Base-by-base conservation (phyloP, 2,113 vertebrate species). In the Neolamprologus brichardi region DNA sequence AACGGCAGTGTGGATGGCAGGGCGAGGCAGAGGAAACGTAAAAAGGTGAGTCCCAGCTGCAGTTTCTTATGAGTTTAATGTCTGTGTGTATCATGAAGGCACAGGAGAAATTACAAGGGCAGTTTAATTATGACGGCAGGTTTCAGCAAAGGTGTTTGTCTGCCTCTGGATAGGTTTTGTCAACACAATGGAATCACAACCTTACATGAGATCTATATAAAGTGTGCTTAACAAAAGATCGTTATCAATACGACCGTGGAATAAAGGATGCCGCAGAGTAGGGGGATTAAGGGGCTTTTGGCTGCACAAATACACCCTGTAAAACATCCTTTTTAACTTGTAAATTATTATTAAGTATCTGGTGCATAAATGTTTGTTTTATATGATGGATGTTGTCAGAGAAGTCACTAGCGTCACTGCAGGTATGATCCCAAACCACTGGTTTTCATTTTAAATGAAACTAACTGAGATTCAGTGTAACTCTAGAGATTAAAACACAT, bases 1-100 rank as follows among this genome's bases (percentile, higher is more conserved):
- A 96, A 95, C 6, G 95, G 95, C 79, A 96, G 93, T 32, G 20
- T 95, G 60, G 95, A 96, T 6, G 46, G 92, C 17, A 79, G 95
- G 9, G 82, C 89, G 0, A 81, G 94, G 34, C 95, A 93, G 72
- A 91, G 95, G 56, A 96, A 96, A 83, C 95, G 95, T 9, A 95
- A 96, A 84, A 96, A 96, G 91, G 95, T 94, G 39, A 4, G 34
- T 12, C 39, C 11, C 6, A 2, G 15, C 39, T 10, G 28, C 7
- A 46, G 5, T 12, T 8, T 51, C 14, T n/a, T 7, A 23, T 46
- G 3, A n/a, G 18, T 78, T 9, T 78, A 75, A 28, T 44, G 20
- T 28, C 39, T 17, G 3, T 17, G 39, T 75, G 41, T 3, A 0
- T 75, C 67, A 11, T 75, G 14, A 25, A 15, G 20, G 13, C 67